Base-by-base conservation (phyloP, 37 sponge, comb jelly and placozoan genomes). In the Haliclona indistincta region DNA sequence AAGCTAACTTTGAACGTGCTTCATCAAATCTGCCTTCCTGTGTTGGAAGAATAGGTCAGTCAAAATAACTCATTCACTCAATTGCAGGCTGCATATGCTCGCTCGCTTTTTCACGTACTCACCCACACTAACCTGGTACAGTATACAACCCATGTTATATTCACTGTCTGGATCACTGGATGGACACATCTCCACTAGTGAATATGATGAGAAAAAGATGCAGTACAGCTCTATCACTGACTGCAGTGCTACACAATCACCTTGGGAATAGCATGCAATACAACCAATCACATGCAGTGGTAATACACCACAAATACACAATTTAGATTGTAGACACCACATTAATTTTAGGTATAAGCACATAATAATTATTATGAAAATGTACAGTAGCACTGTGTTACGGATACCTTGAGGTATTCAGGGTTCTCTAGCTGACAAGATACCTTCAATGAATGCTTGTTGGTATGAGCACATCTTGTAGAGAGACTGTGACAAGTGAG, bases 121-220 rank as follows among this genome's bases (percentile, higher is more conserved):
- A n/a, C n/a, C n/a, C n/a, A n/a, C n/a, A n/a, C n/a, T n/a, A n/a
- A n/a, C n/a, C n/a, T n/a, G n/a, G n/a, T n/a, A n/a, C n/a, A n/a
- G n/a, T n/a, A n/a, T n/a, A n/a, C n/a, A n/a, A n/a, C 86, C 97
- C 80, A 93, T 79, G 64, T 93, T 96, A 60, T 80, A 82, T n/a
- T 87, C 88, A 20, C 86, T 81, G 38, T 96, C 97, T 38, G 88
- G 83, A 56, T 96, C 94, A 78, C 86, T 90, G 42, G 49, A 17
- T 3, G 97, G 56, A 77, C 93, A 92, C 70, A 87, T 79, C 77
- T 96, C 97, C 60, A 96, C 91, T 36, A 96, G 79, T n/a, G 84
- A 86, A 89, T 91, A 51, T 26, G 40, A 45, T 3, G 3, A n/a
- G 33, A 43, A 10, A 69, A 30, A 77, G n/a, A 36, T n/a, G n/a